Base-by-base conservation (phyloP, 1,140 invertebrate species). In the Watersipora subatra region DNA sequence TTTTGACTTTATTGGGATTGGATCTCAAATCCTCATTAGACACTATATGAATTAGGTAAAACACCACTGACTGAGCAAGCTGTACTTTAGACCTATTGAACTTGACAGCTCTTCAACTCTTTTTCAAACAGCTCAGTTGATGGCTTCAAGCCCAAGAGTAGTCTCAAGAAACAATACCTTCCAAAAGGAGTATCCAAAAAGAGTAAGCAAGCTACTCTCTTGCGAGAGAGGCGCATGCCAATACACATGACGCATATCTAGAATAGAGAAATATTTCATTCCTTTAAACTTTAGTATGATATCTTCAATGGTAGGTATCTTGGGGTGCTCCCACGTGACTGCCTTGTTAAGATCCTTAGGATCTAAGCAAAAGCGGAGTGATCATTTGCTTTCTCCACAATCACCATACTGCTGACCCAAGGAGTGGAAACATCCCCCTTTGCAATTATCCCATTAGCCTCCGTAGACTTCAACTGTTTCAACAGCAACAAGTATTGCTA, bases 1-100 rank as follows among this genome's bases (percentile, higher is more conserved):
- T 75, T 19, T 71, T 65, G 0, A 80, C 67, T 65, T 81, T 82
- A 3, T 70, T 68, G 2, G 72, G 72, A 66, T 80, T 77, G 29
- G 74, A 67, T 58, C 69, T 67, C n/a, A 3, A 83, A 67, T 12
- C 81, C 81, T 76, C 66, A 29, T 62, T 62, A 22, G 71, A 68
- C 2, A 83, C 65, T 19, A 78, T 67, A 26, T 79, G 69, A 2
- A 68, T 58, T 26, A 69, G 25, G 24, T 69, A 68, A 30, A 28
- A 81, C 61, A 25, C 46, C 22, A 17, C 46, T 17, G 46, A 17
- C 46, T 55, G 46, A 55, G 17, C 17, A 22, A 55, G 22, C 17
- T 22, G 22, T 17, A 17, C 17, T 17, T 55, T 55, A 17, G 17
- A 17, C 46, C 22, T 22, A 55, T 55, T 55, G 46, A 55, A 22